A percentile compares a stretch with the other conserved stretches of the same genome.
Evolutionary conservation across 2,113 vertebrate species (phyloP).

Genomic region (Centrocercus urophasianus): DNA sequence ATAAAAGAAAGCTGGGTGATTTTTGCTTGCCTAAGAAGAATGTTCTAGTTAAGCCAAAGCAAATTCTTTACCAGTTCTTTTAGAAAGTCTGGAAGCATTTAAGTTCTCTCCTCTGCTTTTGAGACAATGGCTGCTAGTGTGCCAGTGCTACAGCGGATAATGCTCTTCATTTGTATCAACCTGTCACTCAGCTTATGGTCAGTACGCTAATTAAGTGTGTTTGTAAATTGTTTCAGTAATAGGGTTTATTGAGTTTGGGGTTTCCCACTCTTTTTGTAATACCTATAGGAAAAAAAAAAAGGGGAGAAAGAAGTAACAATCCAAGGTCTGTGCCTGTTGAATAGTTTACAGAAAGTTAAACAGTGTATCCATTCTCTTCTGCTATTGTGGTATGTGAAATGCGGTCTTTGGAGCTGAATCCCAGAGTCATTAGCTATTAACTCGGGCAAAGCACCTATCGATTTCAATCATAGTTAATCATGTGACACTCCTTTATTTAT

Average conservation of each 20-base stretch:
- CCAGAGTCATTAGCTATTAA: constrained; percentile 60
- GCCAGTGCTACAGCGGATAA: constrained; percentile 54
- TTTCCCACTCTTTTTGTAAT: neutral
- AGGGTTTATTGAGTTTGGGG: constrained; percentile 34
- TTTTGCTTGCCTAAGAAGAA: constrained; percentile 78
- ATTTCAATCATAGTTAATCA: constrained; percentile 51
- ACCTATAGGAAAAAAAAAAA: neutral
- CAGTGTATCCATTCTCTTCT: constrained; percentile 59
- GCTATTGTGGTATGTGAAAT: constrained; percentile 58
- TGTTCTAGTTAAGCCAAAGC: constrained; percentile 81
- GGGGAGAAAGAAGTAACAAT: neutral
- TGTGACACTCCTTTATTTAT: constrained; percentile 44
- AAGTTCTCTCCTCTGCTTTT: constrained; percentile 71
- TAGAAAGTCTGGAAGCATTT: constrained; percentile 84
- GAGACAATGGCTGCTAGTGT: constrained; percentile 76
- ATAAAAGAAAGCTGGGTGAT: constrained; percentile 77
- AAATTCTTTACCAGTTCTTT: constrained; percentile 82
- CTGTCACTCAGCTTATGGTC: constrained; percentile 34
- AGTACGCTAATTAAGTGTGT: constrained; percentile 30
- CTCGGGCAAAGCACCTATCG: constrained; percentile 52
- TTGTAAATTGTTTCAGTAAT: constrained; percentile 41
- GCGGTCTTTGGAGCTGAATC: constrained; percentile 52
- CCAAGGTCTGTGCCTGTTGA: constrained; percentile 46
- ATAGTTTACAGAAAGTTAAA: constrained; percentile 58
- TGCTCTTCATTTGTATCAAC: constrained; percentile 48